These are phyloP conservation scores for Trogon melanurus DNA, from an alignment of 2,113 vertebrate genomes.

Conservation along the genomic window DNA sequence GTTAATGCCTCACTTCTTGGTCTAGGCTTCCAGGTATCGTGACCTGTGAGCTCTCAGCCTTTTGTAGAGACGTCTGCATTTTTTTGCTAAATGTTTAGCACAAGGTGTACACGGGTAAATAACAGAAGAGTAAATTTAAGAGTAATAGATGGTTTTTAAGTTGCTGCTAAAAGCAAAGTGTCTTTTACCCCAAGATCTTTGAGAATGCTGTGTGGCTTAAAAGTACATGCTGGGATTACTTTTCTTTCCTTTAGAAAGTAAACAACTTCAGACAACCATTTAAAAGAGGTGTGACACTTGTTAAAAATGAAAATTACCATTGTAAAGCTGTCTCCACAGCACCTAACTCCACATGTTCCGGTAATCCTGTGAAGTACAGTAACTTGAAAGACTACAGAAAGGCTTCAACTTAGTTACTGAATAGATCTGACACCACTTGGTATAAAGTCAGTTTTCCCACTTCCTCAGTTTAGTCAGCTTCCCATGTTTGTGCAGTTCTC, in stretches of 20 bases:
- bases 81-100: background rate
- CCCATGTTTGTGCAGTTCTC: slow-evolving; percentile 42
- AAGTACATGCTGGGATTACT: background rate
- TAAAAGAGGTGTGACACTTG: background rate
- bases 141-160: background rate
- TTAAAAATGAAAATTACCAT: background rate
- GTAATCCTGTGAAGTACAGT: background rate
- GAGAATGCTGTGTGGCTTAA: background rate
- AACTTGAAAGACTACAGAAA: background rate
- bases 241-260: background rate
- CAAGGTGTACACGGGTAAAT: background rate
- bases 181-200: background rate
- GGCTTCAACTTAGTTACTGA: background rate
- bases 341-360: background rate
- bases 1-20: background rate
- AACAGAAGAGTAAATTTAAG: background rate
- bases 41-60: background rate
- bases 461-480: slow-evolving; percentile 64
- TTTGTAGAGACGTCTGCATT: background rate
- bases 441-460: slow-evolving; percentile 28
- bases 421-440: background rate
- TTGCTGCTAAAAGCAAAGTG: background rate
- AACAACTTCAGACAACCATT: background rate
- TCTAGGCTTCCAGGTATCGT: background rate
- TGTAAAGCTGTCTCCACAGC: background rate